Percentiles rank a stretch among this genome's conserved stretches.
phyloP scores from a whole-genome alignment of 2,113 vertebrate species.

The Trachemys scripta region DNA sequence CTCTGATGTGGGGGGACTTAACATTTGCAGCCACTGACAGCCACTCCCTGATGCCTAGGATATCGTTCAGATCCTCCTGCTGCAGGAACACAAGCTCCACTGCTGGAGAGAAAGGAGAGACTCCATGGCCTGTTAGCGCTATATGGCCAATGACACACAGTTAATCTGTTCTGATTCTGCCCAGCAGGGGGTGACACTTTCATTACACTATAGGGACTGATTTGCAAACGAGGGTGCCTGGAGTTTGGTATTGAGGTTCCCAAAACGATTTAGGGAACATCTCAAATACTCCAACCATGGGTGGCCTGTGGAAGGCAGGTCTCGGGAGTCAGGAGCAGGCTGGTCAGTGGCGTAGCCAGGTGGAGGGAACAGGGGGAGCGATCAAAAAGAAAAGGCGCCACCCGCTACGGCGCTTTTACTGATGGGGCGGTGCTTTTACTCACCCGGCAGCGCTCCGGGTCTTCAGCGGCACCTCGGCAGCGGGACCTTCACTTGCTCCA shows the following conservation, averaged over 20 bases:
- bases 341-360: too few species aligned
- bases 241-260: background rate
- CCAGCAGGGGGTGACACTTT: background rate
- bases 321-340: background rate
- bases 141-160: background rate
- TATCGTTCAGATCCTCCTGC: background rate
- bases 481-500: too few species aligned
- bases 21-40: background rate
- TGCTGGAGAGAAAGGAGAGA: background rate
- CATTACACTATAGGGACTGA: too few species aligned
- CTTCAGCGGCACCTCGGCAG: too few species aligned
- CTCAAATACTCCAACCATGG: background rate
- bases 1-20: background rate
- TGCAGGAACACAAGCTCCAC: background rate
- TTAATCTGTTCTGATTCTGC: background rate
- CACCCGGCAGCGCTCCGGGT: too few species aligned
- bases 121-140: background rate
- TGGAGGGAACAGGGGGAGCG: too few species aligned
- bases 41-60: background rate
- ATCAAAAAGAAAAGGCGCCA: too few species aligned
- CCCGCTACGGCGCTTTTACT: too few species aligned
- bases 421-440: too few species aligned
- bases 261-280: background rate
- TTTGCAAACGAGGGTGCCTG: background rate
- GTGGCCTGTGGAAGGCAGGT: background rate